Evolutionary conservation across 2,797 vertebrate genomes (phyloP).

Genomic region (Poeciliopsis presidionis): DNA sequence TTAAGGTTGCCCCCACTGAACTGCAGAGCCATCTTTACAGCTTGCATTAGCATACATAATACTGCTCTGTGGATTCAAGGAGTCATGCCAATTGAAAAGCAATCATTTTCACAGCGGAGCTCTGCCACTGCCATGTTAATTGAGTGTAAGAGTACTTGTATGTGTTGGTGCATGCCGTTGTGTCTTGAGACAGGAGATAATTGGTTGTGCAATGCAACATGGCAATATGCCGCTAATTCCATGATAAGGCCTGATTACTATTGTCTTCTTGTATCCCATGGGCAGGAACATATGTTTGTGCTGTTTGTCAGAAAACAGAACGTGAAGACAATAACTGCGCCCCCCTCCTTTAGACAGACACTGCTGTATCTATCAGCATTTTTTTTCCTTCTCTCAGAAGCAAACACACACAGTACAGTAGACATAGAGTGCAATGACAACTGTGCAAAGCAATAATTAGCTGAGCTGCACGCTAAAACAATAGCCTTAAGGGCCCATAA

Average conservation of each 20-base stretch:
- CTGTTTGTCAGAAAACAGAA: conserved; percentile 61
- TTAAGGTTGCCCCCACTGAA: conserved; percentile 55
- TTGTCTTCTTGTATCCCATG: conserved; percentile 71
- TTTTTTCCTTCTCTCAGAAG: background rate
- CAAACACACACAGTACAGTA: conserved; percentile 30
- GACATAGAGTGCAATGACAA: conserved; percentile 11
- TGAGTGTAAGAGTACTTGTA: conserved; percentile 53
- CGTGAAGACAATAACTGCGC: conserved; percentile 55
- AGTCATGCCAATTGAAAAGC: conserved; percentile 76
- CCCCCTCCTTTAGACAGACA: conserved; percentile 48
- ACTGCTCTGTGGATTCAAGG: conserved; percentile 75
- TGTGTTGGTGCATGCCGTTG: conserved; percentile 46
- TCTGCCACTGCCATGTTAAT: conserved; percentile 72
- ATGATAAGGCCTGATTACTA: conserved; percentile 78
- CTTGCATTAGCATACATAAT: conserved; percentile 83
- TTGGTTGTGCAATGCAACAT: conserved; percentile 71
- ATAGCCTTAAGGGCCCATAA: conserved; percentile 41
- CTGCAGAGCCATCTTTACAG: conserved; percentile 71
- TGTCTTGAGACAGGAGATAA: conserved; percentile 76
- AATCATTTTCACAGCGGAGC: conserved; percentile 73
- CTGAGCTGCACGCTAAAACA: conserved; percentile 34
- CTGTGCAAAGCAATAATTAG: conserved; percentile 26
- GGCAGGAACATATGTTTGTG: conserved; percentile 53
- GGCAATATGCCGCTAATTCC: conserved; percentile 77
- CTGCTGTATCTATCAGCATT: conserved; percentile 12